Evolutionary conservation across 2,797 vertebrate genomes (phyloP).

Genomic region (Clarias platycephalus): DNA sequence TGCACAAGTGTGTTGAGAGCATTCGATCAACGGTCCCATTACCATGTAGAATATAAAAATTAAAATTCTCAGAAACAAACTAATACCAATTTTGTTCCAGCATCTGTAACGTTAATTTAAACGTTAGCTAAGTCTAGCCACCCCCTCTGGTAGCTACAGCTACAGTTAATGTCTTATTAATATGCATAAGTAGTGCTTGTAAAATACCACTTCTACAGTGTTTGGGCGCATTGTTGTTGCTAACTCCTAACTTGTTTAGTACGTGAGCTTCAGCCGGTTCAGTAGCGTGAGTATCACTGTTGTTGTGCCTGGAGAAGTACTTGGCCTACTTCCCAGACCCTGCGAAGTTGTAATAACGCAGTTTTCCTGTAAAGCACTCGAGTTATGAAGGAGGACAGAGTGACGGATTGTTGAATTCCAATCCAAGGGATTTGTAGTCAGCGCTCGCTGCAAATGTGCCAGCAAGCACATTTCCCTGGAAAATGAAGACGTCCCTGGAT

Average conservation of each 20-base stretch:
- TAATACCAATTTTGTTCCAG: too few relatives aligned
- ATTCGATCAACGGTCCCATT: too few relatives aligned
- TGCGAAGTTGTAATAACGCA: neutral
- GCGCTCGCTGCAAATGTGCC: conserved; percentile 1
- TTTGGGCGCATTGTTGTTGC: neutral
- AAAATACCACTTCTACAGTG: neutral
- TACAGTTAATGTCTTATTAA: too few relatives aligned
- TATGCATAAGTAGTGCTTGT: neutral
- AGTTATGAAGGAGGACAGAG: neutral
- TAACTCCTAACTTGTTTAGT: neutral
- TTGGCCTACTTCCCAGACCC: neutral
- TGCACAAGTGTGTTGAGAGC: too few relatives aligned
- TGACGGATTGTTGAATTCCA: conserved; percentile 19
- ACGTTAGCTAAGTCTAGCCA: neutral
- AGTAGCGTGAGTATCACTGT: neutral
- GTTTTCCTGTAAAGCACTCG: conserved; percentile 8
- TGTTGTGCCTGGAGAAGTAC: neutral
- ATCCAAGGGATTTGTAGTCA: neutral
- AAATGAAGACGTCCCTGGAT: conserved; percentile 20
- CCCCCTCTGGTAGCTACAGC: neutral
- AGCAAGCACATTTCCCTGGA: conserved; percentile 6
- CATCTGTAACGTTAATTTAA: too few relatives aligned
- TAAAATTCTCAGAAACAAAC: too few relatives aligned
- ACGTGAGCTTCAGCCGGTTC: neutral
- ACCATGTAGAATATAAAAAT: too few relatives aligned